These are phyloP conservation scores for Buphagus erythrorhynchus DNA, from an alignment of 2,797 vertebrate species.

Conservation along the genomic window DNA sequence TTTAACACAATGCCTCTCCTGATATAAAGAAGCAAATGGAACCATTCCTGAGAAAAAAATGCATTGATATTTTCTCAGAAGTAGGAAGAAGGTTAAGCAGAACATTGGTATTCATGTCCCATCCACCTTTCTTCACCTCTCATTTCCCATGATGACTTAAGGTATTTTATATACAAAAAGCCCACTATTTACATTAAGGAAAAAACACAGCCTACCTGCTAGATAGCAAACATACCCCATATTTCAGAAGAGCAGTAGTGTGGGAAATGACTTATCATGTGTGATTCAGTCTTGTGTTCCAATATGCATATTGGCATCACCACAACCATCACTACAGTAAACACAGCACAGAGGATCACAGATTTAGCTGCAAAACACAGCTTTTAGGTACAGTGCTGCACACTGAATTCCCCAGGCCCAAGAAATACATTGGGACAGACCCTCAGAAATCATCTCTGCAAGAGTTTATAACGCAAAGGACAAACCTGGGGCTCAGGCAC, in stretches of 20 bases:
- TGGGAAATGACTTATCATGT: neutral
- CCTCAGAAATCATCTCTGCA: neutral
- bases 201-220: neutral
- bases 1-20: neutral
- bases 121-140: neutral
- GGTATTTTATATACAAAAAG: neutral
- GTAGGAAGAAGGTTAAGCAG: neutral
- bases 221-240: neutral
- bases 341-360: neutral
- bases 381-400: neutral
- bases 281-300: neutral
- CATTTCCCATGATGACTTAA: neutral
- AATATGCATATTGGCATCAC: neutral
- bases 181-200: neutral
- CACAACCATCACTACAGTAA: fast-evolving
- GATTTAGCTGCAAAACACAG: neutral
- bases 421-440: neutral
- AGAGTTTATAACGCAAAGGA: neutral
- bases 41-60: neutral
- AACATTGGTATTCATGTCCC: neutral
- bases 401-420: neutral
- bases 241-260: neutral
- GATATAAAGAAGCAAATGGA: neutral
- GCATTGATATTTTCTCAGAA: neutral
- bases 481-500: neutral